Evolutionary conservation across 2,797 vertebrate species (phyloP), one percentile per base, ranked within the genome.

Genomic region (Eidolon dupreanum): DNA sequence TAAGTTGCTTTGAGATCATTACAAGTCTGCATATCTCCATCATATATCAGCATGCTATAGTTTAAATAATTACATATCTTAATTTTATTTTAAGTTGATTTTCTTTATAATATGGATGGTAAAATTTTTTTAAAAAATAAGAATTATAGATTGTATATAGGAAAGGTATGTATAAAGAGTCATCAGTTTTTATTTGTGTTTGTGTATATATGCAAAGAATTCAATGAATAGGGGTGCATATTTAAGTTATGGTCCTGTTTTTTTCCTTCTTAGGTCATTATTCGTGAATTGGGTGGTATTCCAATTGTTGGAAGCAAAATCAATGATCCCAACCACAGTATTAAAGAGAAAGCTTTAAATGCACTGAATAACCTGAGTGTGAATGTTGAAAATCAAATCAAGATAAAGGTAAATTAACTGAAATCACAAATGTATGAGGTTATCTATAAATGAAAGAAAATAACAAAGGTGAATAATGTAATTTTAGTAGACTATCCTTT

Each of bases 311-410:
- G 99, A 96, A 98, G 97, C 91, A 99, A 99, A 97, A 98, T 99
- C 46, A 99, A 98, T 6, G 98, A 98, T 90, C 98, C 98, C 1
- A 41, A 95, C 38, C 97, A 98, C 16, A 99, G 99, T 61, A 98
- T 99, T 91, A 99, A 99, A 98, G 99, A 99, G 95, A 99, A 99
- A 96, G 99, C 99, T 95, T 98, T 99, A 95, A 99, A 99, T 97
- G 98, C 99, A 91, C 98, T 99, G 97, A 99, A 99, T 98, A 99
- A 99, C 97, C 98, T 99, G 87, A 99, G 99, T 98, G 99, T 99
- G 99, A 99, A 99, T 98, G 96, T 99, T 98, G 97, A 98, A 98
- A 99, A 99, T 98, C 99, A 99, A 98, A 98, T 99, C 92, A 98
- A 99, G 95, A 98, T 99, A 96, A 99, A 99, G 99, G 99, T 99